These are phyloP conservation scores for Cettia cetti DNA, from an alignment of 2,113 vertebrate genomes.

Conservation along the genomic window DNA sequence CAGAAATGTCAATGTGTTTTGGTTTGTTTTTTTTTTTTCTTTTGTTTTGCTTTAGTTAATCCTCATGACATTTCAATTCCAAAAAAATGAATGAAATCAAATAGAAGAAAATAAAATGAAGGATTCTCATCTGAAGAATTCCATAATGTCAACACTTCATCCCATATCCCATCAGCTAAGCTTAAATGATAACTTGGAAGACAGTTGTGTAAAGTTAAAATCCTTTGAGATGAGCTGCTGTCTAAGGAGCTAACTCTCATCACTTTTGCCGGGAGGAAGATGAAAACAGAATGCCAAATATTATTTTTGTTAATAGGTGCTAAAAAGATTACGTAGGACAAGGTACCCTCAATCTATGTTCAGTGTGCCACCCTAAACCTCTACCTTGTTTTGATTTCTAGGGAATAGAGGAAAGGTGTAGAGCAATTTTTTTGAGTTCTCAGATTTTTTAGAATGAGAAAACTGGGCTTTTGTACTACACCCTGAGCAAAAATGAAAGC, in stretches of 20 bases:
- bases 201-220: not conserved
- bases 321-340: not conserved
- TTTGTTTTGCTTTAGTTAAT: not conserved
- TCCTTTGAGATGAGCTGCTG: not conserved
- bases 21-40: not conserved
- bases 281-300: not conserved
- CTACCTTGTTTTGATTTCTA: not conserved
- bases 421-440: not conserved
- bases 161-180: not conserved
- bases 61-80: not conserved
- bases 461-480: not conserved
- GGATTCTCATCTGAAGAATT: not conserved
- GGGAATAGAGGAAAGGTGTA: not conserved
- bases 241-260: not conserved
- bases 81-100: not conserved
- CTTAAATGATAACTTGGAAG: not conserved
- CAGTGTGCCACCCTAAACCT: not conserved
- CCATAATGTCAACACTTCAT: not conserved
- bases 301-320: not conserved
- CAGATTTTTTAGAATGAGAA: not conserved
- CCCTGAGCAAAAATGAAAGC: not conserved
- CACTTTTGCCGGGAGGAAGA: not conserved
- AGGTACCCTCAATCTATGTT: not conserved
- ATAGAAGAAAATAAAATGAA: not conserved
- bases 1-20: conserved; percentile 1